Evolutionary conservation across 2,888 invertebrate genomes (phyloP), one percentile per base, ranked within the genome.

Genomic region (Lepidocyrtoides sp.): DNA sequence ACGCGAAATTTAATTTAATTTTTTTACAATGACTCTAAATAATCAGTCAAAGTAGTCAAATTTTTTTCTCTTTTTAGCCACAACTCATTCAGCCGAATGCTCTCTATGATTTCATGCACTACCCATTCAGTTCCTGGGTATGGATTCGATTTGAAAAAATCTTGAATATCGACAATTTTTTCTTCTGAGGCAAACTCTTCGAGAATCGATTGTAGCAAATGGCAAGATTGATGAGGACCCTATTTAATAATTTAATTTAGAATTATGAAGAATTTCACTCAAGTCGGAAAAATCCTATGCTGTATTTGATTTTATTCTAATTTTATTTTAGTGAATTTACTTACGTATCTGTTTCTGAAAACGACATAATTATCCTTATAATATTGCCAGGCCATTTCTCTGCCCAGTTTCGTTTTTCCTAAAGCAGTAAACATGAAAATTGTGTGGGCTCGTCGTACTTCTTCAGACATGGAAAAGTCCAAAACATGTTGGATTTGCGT

Each of bases 371-470:
- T 97, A 36, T 97, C 97, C 95, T 98, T 97, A 95, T 99, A 97
- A 96, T 98, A 99, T 94, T 97, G 96, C 99, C 99, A 99, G 2
- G 98, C 97, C 94, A 98, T 95, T 93, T 98, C 97, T 20, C 98
- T 97, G 0, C 99, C 99, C 93, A 96, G 96, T 93, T 97, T 97
- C 94, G 97, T 97, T 94, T 97, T 96, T 0, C 98, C 97, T 17
- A 98, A 98, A 1, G 98, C 98, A 92, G 97, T 97, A 60, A 99
- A 97, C 14, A 98, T 98, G 95, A 97, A 98, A 51, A 98, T 97
- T 0, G 98, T 97, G 95, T 99, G 99, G 95, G 99, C 99, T 0
- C 98, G 97, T 69, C 98, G 96, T 0, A 99, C 99, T 95, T 99
- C 98, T 89, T 98, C 98, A 95, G 98, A 97, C 95, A 98, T 96